Base-by-base conservation (phyloP, 1,140 invertebrate species). In the Brachionus angularis region DNA sequence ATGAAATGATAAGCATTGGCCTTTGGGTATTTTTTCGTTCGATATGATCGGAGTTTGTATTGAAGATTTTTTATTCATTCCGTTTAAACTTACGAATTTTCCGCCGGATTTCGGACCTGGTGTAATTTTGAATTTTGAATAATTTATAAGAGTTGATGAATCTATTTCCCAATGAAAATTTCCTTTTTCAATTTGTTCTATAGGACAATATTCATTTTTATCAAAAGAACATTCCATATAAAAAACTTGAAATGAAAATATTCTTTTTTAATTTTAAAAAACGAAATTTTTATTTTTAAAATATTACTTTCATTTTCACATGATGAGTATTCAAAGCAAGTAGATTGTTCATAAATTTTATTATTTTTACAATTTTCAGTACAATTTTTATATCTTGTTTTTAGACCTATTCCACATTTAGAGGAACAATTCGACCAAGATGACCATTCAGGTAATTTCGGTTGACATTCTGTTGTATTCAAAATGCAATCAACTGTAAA, bases 101-200 rank as follows among this genome's bases (percentile, higher is more conserved):
- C 36, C 33, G 25, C 53, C 53, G 23, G 53, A 58, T 10, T 39
- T 39, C 25, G 39, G 14, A 12, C 53, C 39, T 36, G 53, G 53
- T 1, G 53, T 58, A 1, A 58, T 18, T 39, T 58, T 58, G 12
- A 58, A 58, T 39, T 58, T 58, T 16, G 53, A 58, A 58, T 58
- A 58, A 1, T 2, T 39, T 31, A 39, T 21, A 4, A 58, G 39
- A 25, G 33, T 58, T 39, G 53, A 34, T 14, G 33, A 31, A 58
- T 58, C 53, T 2, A 58, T 58, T 58, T 58, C 33, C 53, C 53
- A 58, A 23, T 18, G 12, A 23, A 34, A 58, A 58, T 58, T 58
- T 8, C 53, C 53, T 23, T 36, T 58, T 58, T 58, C 53, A 4
- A 58, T 58, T 39, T 58, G 53, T 23, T 58, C 53, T 10, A 58